Percentiles rank a stretch among this genome's conserved stretches.
Evolutionary conservation across 2,888 invertebrate species (phyloP).

Genomic region (Conus canariensis): DNA sequence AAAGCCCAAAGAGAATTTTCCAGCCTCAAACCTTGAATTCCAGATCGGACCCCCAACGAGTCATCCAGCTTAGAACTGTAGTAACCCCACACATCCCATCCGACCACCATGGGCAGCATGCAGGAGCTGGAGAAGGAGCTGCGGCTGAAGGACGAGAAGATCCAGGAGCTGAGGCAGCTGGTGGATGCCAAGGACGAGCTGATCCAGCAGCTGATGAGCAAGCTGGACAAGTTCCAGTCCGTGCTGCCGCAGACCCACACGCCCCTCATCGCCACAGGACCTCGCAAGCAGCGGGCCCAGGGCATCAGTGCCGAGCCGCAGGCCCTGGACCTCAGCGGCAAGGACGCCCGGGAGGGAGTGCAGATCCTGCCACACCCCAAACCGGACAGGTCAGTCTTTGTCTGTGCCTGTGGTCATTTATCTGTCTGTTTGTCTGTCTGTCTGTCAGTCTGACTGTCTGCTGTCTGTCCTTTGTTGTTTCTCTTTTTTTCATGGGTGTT

Average conservation of each 20-base stretch:
- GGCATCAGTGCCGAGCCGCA: conserved; percentile 98
- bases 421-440: too few relatives aligned
- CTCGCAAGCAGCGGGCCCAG: conserved; percentile 89
- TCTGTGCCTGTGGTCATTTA: not conserved
- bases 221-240: conserved; percentile 77
- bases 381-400: conserved; percentile 85
- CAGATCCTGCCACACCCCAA: conserved; percentile 84
- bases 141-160: conserved; percentile 86
- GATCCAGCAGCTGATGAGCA: conserved; percentile 71
- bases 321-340: conserved; percentile 88
- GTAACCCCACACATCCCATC: not conserved
- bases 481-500: too few relatives aligned
- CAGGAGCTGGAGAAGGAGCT: conserved; percentile 81
- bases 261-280: conserved; percentile 71
- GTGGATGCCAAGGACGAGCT: conserved; percentile 78
- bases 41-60: not conserved
- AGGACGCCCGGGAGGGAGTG: conserved; percentile 79
- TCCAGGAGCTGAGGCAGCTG: conserved; percentile 87
- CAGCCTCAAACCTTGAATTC: not conserved
- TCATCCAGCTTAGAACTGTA: not conserved
- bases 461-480: too few relatives aligned
- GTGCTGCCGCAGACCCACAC: conserved; percentile 68
- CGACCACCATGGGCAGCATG: conserved; percentile 62
- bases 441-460: too few relatives aligned
- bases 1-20: too few relatives aligned